These are phyloP conservation scores for Philotrypesis tridentata DNA, from an alignment of 1,140 invertebrate genomes.

Conservation along the genomic window DNA sequence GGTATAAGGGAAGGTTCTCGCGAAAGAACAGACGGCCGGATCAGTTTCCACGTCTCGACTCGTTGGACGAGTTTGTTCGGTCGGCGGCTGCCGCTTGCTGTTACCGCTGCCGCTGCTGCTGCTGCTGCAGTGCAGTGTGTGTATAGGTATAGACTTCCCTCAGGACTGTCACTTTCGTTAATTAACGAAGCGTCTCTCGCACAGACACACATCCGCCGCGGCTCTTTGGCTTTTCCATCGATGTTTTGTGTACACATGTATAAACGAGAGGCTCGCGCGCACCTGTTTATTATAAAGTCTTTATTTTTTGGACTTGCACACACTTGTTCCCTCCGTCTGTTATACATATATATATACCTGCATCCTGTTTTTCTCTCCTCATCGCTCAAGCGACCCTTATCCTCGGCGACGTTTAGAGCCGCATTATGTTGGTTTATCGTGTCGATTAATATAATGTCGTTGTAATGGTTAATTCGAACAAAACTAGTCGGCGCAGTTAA, in stretches of 20 bases:
- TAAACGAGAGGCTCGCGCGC: background rate
- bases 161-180: constrained; percentile 50
- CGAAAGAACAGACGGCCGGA: constrained; percentile 37
- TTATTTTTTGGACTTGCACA: constrained; percentile 25
- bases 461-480: constrained; percentile 9
- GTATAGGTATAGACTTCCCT: constrained; percentile 37
- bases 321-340: background rate
- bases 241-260: constrained; percentile 17
- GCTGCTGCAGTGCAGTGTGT: background rate
- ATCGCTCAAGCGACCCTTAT: constrained; percentile 20
- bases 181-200: constrained; percentile 35
- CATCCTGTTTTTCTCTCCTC: background rate
- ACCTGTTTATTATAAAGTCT: constrained; percentile 44
- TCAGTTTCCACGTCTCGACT: constrained; percentile 45
- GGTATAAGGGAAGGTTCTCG: constrained; percentile 1
- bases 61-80: constrained; percentile 47
- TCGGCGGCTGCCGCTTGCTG: constrained; percentile 1
- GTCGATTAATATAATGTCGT: constrained; percentile 15
- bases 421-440: constrained; percentile 22
- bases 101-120: too few relatives aligned
- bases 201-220: background rate
- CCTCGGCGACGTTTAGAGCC: background rate
- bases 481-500: background rate
- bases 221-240: background rate
- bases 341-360: background rate